phyloP scores from a whole-genome alignment of 2,888 invertebrate species.

The Lamellibrachia columna region DNA sequence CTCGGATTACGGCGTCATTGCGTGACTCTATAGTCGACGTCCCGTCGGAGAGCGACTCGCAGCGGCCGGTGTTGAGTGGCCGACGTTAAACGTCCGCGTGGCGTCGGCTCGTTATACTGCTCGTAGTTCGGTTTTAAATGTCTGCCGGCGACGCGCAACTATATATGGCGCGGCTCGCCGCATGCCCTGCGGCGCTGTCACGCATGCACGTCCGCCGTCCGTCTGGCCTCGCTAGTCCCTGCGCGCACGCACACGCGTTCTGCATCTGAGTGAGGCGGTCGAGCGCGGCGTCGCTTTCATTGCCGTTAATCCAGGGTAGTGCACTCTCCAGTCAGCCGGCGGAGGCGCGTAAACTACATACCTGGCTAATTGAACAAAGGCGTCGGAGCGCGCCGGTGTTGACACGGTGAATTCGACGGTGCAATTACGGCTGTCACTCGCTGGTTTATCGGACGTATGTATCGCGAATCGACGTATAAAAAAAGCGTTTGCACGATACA shows the following conservation, averaged over 20 bases:
- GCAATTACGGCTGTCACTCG: neutral
- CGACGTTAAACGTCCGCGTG: neutral
- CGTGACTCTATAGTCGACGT: neutral
- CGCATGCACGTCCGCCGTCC: constrained; percentile 4
- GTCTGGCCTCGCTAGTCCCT: neutral
- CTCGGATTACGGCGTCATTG: neutral
- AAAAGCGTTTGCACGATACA: neutral
- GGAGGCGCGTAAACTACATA: neutral
- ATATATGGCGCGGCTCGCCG: neutral
- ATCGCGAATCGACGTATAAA: neutral
- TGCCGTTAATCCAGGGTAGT: constrained; percentile 14
- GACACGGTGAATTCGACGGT: neutral
- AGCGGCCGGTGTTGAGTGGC: neutral
- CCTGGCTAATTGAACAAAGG: neutral
- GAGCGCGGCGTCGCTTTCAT: neutral
- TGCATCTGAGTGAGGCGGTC: neutral
- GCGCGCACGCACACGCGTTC: neutral
- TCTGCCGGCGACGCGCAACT: neutral
- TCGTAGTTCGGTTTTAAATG: neutral
- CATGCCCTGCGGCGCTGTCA: neutral
- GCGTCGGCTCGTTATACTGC: neutral
- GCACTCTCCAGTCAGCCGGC: neutral
- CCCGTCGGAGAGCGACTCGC: neutral
- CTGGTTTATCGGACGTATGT: neutral
- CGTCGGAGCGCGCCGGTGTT: neutral